Evolutionary conservation across 2,797 vertebrate species (phyloP).

Genomic region (Anabacerthia variegaticeps): DNA sequence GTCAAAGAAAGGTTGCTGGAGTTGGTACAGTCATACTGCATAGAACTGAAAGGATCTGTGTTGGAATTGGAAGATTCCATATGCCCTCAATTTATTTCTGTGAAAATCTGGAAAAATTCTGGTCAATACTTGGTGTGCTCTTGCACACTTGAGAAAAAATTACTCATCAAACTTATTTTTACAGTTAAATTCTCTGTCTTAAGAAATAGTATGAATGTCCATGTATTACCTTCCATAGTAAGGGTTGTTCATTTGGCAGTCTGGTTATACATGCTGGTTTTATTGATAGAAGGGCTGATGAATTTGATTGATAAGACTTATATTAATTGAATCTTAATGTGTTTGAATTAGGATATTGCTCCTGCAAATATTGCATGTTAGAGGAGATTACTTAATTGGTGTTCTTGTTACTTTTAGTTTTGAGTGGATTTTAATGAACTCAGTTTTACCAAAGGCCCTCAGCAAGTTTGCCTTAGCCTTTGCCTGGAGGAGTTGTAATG

Average conservation of each 20-base stretch:
- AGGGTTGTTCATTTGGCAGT: not conserved
- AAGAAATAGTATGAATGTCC: not conserved
- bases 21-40: not conserved
- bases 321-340: not conserved
- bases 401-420: not conserved
- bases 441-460: not conserved
- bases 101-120: not conserved
- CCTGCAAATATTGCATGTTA: not conserved
- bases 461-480: not conserved
- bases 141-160: not conserved
- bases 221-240: not conserved
- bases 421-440: slow-evolving; percentile 12
- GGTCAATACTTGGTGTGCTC: not conserved
- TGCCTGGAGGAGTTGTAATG: not conserved
- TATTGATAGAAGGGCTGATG: not conserved
- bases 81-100: not conserved
- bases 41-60: not conserved
- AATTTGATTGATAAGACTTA: not conserved
- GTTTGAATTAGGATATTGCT: not conserved
- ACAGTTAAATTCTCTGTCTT: not conserved
- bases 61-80: not conserved
- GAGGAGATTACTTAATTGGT: not conserved
- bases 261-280: not conserved
- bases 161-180: not conserved
- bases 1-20: not conserved